A percentile compares a stretch with the other conserved stretches of the same genome.
Evolutionary conservation across 1,140 invertebrate species (phyloP).

Genomic region (Lutraria rhynchaena): DNA sequence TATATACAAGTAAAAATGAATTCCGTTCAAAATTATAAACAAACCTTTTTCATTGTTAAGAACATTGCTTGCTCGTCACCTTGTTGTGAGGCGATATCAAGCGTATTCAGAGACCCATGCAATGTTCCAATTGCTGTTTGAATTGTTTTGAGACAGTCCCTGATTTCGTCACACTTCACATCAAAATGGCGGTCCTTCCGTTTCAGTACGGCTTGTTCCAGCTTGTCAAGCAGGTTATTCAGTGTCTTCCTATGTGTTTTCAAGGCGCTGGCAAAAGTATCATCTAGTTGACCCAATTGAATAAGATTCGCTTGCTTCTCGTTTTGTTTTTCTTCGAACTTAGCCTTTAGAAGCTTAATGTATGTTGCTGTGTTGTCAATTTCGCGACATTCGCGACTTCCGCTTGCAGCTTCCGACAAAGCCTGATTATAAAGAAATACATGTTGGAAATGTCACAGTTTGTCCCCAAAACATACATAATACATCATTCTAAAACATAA

Average conservation of each 20-base stretch:
- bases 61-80: conserved; percentile 21
- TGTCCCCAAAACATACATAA: too few relatives aligned
- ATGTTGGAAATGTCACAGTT: too few relatives aligned
- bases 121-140: conserved; percentile 15
- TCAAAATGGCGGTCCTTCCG: conserved; percentile 45
- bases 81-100: conserved; percentile 16
- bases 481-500: too few relatives aligned
- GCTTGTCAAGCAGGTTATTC: conserved; percentile 29
- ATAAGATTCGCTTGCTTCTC: conserved; percentile 28
- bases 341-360: conserved; percentile 23
- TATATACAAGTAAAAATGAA: too few relatives aligned
- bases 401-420: conserved; percentile 18
- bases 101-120: conserved; percentile 19
- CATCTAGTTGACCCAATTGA: conserved; percentile 19
- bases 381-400: conserved; percentile 9
- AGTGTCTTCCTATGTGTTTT: conserved; percentile 21
- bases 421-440: not conserved
- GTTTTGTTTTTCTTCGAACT: conserved; percentile 9
- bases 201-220: conserved; percentile 5
- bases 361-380: not conserved
- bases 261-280: conserved; percentile 17
- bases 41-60: conserved; percentile 37
- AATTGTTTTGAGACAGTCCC: conserved; percentile 30
- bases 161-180: conserved; percentile 20
- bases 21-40: not conserved